Percentiles rank a stretch among this genome's conserved stretches.
Conservation (phyloP, 2,113 vertebrate species). For the Mirounga angustirostris region DNA sequence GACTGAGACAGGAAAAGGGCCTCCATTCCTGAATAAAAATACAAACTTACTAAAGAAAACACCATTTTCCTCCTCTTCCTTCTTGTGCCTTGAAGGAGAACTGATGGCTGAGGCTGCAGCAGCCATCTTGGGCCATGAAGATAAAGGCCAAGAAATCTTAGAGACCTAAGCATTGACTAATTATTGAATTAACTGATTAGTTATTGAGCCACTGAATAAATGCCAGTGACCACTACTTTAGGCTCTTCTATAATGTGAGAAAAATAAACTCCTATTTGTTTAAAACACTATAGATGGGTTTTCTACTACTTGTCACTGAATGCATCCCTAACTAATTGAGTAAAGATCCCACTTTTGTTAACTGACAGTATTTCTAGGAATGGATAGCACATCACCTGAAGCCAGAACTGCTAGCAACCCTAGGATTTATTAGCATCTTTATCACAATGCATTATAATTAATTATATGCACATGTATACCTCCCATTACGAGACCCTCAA, state of each 20-base stretch:
- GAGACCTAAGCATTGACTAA: background rate
- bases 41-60: background rate
- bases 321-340: slow-evolving; percentile 7
- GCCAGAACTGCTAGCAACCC: background rate
- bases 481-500: background rate
- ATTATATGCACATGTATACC: background rate
- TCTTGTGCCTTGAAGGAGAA: background rate
- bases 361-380: background rate
- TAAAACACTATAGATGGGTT: background rate
- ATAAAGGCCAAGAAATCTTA: background rate
- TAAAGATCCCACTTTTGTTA: background rate
- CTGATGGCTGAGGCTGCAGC: background rate
- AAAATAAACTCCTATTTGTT: background rate
- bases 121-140: background rate
- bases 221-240: background rate
- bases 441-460: background rate
- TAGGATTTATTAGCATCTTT: background rate
- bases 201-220: background rate
- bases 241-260: background rate
- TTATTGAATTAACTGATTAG: background rate
- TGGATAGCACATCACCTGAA: background rate
- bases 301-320: background rate
- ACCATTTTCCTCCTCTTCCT: background rate
- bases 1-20: background rate
- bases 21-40: background rate